A percentile compares a stretch with the other conserved stretches of the same genome.
phyloP scores from a whole-genome alignment of 2,113 vertebrate genomes.

The Theropithecus gelada region DNA sequence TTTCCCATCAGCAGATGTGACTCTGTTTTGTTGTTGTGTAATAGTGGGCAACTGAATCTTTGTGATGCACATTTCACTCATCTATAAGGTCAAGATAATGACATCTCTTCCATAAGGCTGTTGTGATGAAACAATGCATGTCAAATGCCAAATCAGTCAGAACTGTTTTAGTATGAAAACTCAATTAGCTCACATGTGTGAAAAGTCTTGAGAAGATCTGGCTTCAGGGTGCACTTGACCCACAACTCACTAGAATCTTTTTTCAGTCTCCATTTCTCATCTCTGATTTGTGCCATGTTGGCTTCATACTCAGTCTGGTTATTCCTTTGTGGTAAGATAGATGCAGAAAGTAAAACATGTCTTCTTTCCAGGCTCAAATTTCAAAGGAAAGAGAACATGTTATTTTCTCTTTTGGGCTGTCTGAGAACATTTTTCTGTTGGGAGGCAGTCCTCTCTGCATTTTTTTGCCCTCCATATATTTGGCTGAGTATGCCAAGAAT shows the following conservation, averaged over 20 bases:
- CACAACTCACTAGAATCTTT: not conserved
- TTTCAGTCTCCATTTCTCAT: constrained; percentile 3
- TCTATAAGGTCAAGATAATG: not conserved
- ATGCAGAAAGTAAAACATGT: not conserved
- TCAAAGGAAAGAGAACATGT: constrained; percentile 2
- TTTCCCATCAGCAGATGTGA: not conserved
- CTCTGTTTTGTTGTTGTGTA: not conserved
- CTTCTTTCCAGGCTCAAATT: constrained; percentile 16
- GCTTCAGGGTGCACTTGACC: not conserved
- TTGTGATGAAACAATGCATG: not conserved
- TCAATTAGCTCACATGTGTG: not conserved
- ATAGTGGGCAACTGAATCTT: not conserved
- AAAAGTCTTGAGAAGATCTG: not conserved
- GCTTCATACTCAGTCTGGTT: not conserved
- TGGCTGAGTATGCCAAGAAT: not conserved
- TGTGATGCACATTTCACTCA: not conserved
- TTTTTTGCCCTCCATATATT: not conserved
- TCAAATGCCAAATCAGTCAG: not conserved
- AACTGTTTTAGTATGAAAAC: not conserved
- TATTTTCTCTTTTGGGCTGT: not conserved
- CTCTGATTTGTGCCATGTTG: constrained; percentile 20
- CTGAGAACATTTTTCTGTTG: not conserved
- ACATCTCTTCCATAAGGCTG: not conserved
- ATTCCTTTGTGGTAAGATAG: constrained; percentile 15
- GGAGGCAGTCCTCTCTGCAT: not conserved